phyloP scores from a whole-genome alignment of 2,113 vertebrate genomes.

The Leptosomus discolor region DNA sequence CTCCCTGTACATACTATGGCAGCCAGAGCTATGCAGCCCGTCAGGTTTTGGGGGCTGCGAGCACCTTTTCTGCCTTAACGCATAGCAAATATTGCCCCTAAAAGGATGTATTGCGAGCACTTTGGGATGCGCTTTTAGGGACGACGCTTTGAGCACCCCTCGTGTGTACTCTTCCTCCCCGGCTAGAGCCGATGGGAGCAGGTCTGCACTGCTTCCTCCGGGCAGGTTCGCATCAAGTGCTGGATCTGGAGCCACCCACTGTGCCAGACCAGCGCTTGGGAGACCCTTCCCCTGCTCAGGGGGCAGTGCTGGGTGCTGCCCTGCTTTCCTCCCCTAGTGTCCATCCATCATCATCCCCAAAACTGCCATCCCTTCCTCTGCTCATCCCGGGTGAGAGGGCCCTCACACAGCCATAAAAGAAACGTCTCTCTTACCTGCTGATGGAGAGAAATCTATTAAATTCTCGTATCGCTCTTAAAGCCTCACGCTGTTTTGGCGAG shows the following conservation, averaged over 20 bases:
- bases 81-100: slow-evolving; percentile 64
- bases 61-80: slow-evolving; percentile 74
- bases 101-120: slow-evolving; percentile 69
- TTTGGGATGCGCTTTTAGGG: slow-evolving; percentile 55
- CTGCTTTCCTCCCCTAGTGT: background rate
- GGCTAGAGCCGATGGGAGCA: background rate
- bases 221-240: background rate
- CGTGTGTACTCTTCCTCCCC: background rate
- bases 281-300: background rate
- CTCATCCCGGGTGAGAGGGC: background rate
- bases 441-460: slow-evolving; percentile 73
- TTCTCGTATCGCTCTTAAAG: slow-evolving; percentile 61
- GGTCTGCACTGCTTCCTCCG: background rate
- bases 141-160: background rate
- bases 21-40: slow-evolving; percentile 80
- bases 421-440: slow-evolving; percentile 1
- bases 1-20: slow-evolving; percentile 82
- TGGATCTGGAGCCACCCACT: accelerated
- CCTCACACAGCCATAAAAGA: background rate
- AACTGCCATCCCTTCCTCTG: accelerated
- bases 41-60: slow-evolving; percentile 81
- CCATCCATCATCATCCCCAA: background rate
- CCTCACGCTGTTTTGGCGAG: slow-evolving; percentile 67
- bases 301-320: background rate
- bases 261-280: accelerated